These are phyloP conservation scores for Simalia tracyae DNA, from an alignment of 2,797 vertebrate genomes.

Conservation along the genomic window DNA sequence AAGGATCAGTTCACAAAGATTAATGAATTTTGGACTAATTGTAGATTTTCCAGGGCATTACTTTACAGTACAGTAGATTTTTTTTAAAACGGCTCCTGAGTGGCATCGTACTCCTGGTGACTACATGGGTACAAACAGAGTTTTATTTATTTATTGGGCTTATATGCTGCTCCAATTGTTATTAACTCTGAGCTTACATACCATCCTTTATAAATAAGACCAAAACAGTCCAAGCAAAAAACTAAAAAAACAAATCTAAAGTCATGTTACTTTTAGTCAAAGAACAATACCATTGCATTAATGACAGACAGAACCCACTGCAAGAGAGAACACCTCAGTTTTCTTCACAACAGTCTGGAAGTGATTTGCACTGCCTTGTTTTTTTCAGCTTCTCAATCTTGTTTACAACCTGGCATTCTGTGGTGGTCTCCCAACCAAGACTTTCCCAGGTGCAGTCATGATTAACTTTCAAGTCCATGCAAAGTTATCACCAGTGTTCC, in stretches of 20 bases:
- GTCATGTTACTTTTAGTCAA: not conserved
- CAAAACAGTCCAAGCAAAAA: not conserved
- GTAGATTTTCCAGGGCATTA: not conserved
- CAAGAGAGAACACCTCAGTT: not conserved
- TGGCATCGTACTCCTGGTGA: not conserved
- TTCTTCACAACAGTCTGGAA: not conserved
- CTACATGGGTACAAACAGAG: not conserved
- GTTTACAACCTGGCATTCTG: not conserved
- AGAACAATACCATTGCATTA: not conserved
- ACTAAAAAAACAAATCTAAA: not conserved
- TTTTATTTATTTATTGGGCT: not conserved
- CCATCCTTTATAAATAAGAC: not conserved
- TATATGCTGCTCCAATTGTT: not conserved
- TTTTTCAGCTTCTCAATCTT: not conserved
- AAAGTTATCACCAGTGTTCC: not conserved
- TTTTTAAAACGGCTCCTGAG: not conserved
- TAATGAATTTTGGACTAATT: not conserved
- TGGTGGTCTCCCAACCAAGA: not conserved
- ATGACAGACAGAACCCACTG: not conserved
- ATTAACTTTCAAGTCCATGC: not conserved
- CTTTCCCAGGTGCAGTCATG: not conserved
- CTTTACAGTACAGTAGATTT: not conserved
- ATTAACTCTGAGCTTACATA: not conserved
- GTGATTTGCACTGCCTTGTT: not conserved
- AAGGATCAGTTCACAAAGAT: not conserved